Conservation (phyloP, 2,888 invertebrate species). For the Acanthosepion pharaonis region DNA sequence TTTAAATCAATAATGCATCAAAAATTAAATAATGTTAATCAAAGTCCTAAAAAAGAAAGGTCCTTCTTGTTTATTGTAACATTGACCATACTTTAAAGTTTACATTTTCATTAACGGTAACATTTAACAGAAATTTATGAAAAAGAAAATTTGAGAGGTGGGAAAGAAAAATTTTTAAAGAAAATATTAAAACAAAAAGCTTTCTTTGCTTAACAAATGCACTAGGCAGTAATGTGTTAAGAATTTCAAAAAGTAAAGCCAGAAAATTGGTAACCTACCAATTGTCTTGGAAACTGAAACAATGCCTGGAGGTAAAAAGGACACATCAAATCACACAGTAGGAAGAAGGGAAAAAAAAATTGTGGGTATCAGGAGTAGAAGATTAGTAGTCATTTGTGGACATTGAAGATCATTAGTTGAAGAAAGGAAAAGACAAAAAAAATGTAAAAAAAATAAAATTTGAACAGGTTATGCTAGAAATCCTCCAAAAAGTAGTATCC, state of each 20-base stretch:
- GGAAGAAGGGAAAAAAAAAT: not conserved
- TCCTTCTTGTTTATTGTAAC: too few relatives aligned
- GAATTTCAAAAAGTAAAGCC: not conserved
- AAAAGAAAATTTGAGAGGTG: too few relatives aligned
- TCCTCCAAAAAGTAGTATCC: too few relatives aligned
- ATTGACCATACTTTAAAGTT: too few relatives aligned
- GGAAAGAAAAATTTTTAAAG: too few relatives aligned
- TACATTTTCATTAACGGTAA: not conserved
- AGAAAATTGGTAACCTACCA: slow-evolving; percentile 38
- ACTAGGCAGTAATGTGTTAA: slow-evolving; percentile 11
- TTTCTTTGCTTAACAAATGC: not conserved
- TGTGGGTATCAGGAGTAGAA: not conserved
- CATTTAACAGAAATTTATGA: not conserved
- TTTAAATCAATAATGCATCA: too few relatives aligned
- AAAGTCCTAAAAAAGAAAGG: too few relatives aligned
- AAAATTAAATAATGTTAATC: too few relatives aligned
- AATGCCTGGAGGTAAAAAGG: slow-evolving; percentile 35
- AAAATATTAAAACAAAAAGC: not conserved
- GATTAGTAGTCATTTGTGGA: not conserved
- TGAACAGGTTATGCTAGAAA: too few relatives aligned
- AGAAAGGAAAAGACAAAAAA: too few relatives aligned
- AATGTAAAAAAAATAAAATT: too few relatives aligned
- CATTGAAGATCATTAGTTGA: too few relatives aligned
- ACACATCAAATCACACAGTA: slow-evolving; percentile 33
- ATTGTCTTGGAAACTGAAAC: slow-evolving; percentile 38